Evolutionary conservation across 2,113 vertebrate species (phyloP), one percentile per base, ranked within the genome.

Genomic region (Mugil cephalus): DNA sequence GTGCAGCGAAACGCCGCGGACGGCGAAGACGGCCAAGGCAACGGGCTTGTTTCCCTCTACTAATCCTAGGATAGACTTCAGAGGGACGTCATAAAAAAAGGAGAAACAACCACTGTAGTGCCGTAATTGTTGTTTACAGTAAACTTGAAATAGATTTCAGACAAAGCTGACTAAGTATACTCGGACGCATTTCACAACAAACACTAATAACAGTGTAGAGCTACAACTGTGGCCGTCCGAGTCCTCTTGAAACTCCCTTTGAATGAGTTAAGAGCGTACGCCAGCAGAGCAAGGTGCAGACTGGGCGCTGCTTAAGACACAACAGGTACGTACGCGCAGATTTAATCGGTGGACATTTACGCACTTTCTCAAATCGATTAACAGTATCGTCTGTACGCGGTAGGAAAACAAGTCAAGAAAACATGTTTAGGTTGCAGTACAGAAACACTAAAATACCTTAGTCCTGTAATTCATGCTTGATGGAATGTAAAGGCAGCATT

Each of bases 61-160:
- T 80, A 62, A 79, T 77, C 69, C 69, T 54, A 35, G 46, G 61
- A 34, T 18, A 47, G 69, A 67, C 78, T 73, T 84, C 65, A 80
- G 76, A 82, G 64, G 36, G 17, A 51, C 8, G 65, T 51, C 19
- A 56, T 40, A 70, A 69, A 56, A 69, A 56, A 67, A 19, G 46
- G 10, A 73, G 48, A 60, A 78, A 69, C 58, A 75, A 36, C 65
- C 67, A 79, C 55, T 24, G 50, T 39, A 59, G 61, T 74, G 46
- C 39, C 64, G 36, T 58, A 85, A 84, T 77, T 85, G 66, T 40
- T 82, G 83, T 84, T 86, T 89, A 82, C 62, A 70, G 58, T 35
- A 17, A 66, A 69, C 56, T 67, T 51, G 13, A 71, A 83, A 85
- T 69, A 79, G 30, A 77, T 82, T 83, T 81, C 46, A 83, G 77